Evolutionary conservation across 1,140 invertebrate genomes (phyloP).

Genomic region (Drosophila ficusphila): DNA sequence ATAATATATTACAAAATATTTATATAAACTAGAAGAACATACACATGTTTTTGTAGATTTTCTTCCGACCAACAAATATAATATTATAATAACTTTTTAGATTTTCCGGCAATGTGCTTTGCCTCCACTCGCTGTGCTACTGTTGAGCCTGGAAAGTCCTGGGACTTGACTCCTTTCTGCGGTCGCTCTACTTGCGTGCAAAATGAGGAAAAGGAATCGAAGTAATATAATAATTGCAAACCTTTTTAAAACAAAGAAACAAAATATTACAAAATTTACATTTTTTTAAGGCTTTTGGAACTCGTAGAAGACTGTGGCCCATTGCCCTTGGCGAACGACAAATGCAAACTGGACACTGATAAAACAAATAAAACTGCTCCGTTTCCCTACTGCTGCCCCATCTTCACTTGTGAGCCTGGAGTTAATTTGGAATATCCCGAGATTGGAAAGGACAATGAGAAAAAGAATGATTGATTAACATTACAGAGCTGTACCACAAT

Average conservation of each 20-base stretch:
- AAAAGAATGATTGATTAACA: constrained; percentile 59
- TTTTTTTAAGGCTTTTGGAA: constrained; percentile 88
- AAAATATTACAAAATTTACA: background rate
- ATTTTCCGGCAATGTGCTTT: constrained; percentile 95
- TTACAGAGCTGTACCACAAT: background rate
- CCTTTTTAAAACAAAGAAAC: background rate
- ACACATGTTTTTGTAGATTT: no score
- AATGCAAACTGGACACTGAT: constrained; percentile 93
- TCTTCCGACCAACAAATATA: no score
- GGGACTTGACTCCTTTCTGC: constrained; percentile 94
- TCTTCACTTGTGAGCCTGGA: constrained; percentile 93
- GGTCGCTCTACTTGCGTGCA: constrained; percentile 93
- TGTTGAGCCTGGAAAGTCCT: constrained; percentile 91
- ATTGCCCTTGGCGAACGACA: constrained; percentile 92
- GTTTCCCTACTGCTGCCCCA: constrained; percentile 93
- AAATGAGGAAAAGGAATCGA: constrained; percentile 88
- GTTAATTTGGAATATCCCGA: constrained; percentile 93
- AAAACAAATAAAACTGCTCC: constrained; percentile 94
- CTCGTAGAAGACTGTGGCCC: constrained; percentile 95
- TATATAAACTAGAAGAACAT: no score
- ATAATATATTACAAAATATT: no score
- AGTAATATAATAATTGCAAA: constrained; percentile 40
- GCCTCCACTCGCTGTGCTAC: constrained; percentile 94
- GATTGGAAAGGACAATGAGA: constrained; percentile 87
- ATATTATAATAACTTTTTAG: constrained; percentile 87